Evolutionary conservation across 2,113 vertebrate species (phyloP), one percentile per base, ranked within the genome.

Genomic region (Dromiciops gliroides): DNA sequence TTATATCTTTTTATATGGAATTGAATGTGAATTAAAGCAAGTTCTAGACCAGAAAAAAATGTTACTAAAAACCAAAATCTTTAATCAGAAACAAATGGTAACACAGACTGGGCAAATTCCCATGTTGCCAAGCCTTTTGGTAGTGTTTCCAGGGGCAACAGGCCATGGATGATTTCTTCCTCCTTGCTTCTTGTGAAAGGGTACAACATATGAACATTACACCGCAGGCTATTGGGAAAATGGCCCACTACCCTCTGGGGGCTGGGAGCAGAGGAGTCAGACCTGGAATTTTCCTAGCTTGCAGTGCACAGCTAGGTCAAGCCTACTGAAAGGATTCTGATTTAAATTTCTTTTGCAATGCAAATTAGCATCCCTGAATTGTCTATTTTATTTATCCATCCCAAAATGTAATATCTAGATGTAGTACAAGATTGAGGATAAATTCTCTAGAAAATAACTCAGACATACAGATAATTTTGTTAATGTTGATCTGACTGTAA

Each of bases 331-430:
- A 8, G n/a, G 94, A 95, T 93, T 26, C 26, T 94, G 56, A 91
- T 92, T 97, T 92, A 83, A 50, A 95, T 97, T 96, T 95, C 53
- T 90, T 31, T 96, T 95, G 94, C 48, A 95, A 53, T 93, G 51
- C 49, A 94, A 95, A 95, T 95, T 94, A 97, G 51, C 52, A 94
- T 94, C 92, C 96, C 96, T 52, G 94, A 95, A 95, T 96, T 95
- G 91, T 91, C 93, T 95, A 94, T 96, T 92, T 96, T 67, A 83
- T 50, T 56, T 97, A 97, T 94, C 89, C 53, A 92, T 49, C 51
- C 94, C 93, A 91, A 97, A 94, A 88, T 96, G 44, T 51, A 92
- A 50, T 2, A 96, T 96, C 95, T 96, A 44, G 12, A 83, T n/a
- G 67, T 94, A n/a, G 94, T 93, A 89, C 91, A 12, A 25, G 95